These are phyloP conservation scores for Poeciliopsis paucimaculata DNA, from an alignment of 2,797 vertebrate species.

Conservation along the genomic window DNA sequence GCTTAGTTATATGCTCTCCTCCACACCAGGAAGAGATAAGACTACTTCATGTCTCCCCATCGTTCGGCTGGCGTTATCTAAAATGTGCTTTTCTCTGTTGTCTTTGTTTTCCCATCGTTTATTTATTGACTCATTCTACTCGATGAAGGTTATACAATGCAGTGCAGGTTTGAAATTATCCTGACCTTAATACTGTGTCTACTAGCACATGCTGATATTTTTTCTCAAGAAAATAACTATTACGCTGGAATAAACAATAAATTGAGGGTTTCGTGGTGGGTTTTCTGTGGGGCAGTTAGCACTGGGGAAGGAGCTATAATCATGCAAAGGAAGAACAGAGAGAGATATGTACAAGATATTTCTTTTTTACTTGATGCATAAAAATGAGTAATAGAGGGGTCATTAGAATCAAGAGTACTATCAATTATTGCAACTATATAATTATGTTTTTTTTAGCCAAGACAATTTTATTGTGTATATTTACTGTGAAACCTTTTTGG, in stretches of 20 bases:
- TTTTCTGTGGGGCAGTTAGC: constrained; percentile 16
- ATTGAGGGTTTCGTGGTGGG: constrained; percentile 40
- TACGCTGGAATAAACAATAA: constrained; percentile 55
- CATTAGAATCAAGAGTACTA: background rate
- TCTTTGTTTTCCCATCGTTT: constrained; percentile 54
- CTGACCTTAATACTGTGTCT: constrained; percentile 55
- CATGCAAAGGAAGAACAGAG: constrained; percentile 11
- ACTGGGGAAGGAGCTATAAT: constrained; percentile 13
- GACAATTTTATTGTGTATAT: background rate
- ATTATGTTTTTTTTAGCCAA: background rate
- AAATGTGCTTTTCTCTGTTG: constrained; percentile 48
- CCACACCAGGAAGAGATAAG: constrained; percentile 65
- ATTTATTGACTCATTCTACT: constrained; percentile 70
- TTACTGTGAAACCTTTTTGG: background rate
- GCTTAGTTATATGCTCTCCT: constrained; percentile 60
- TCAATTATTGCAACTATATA: background rate
- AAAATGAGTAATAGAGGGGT: background rate
- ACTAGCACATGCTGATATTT: constrained; percentile 46
- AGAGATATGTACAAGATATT: background rate
- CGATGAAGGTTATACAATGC: constrained; percentile 71
- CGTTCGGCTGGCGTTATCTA: constrained; percentile 67
- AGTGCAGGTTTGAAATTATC: constrained; percentile 58
- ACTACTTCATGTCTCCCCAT: constrained; percentile 63
- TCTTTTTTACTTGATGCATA: background rate
- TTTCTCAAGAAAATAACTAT: constrained; percentile 54